phyloP scores from a whole-genome alignment of 2,888 invertebrate species.

The Catotricha subobsoleta region DNA sequence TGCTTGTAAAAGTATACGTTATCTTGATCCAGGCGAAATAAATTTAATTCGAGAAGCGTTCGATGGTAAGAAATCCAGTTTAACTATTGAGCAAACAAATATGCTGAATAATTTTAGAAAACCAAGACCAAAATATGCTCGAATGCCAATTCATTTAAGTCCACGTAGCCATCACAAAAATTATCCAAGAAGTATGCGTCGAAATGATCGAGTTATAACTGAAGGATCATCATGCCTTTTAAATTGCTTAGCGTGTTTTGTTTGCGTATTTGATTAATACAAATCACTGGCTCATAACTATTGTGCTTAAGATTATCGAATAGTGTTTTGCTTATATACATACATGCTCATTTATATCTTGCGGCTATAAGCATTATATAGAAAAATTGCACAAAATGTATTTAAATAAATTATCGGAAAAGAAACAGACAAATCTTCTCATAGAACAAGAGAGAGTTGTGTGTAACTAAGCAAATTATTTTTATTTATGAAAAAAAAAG shows the following conservation, averaged over 20 bases:
- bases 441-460: too few species aligned
- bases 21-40: constrained; percentile 24
- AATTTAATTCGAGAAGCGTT: constrained; percentile 23
- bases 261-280: constrained; percentile 3
- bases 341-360: too few species aligned
- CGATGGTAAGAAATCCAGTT: constrained; percentile 25
- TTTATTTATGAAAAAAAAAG: too few species aligned
- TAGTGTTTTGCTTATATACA: too few species aligned
- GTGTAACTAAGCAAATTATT: too few species aligned
- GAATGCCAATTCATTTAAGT: constrained; percentile 29
- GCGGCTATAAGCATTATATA: too few species aligned
- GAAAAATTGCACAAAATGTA: too few species aligned
- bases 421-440: too few species aligned
- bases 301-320: too few species aligned
- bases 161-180: constrained; percentile 28
- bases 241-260: neutral
- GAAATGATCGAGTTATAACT: constrained; percentile 7
- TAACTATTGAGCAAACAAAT: constrained; percentile 24
- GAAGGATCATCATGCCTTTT: constrained; percentile 3
- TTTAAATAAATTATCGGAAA: too few species aligned
- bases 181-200: constrained; percentile 29
- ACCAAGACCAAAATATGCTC: constrained; percentile 25
- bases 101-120: constrained; percentile 26
- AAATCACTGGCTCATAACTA: too few species aligned
- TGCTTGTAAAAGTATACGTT: constrained; percentile 25